These are phyloP conservation scores for Pocota personata DNA, from an alignment of 2,888 invertebrate species.

Conservation along the genomic window DNA sequence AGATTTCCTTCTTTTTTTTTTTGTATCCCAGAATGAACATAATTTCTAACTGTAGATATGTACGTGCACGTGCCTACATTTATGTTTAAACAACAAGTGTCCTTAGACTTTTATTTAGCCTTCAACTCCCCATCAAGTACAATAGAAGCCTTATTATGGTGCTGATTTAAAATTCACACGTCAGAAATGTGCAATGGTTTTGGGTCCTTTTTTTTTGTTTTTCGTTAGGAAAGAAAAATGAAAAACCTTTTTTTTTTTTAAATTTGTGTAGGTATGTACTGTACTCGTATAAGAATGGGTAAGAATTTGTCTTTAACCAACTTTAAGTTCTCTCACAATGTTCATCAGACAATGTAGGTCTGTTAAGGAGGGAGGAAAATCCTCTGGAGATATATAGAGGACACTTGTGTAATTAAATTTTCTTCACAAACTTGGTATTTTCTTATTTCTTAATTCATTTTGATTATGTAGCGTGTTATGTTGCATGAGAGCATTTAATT, in stretches of 20 bases:
- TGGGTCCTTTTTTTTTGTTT: background rate
- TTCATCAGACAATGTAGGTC: background rate
- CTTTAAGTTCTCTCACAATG: background rate
- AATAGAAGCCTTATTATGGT: slow-evolving; percentile 8
- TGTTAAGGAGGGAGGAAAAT: background rate
- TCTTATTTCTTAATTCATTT: background rate
- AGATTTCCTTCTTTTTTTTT: background rate
- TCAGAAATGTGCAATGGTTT: background rate
- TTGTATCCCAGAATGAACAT: background rate
- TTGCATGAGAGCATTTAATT: slow-evolving; percentile 11
- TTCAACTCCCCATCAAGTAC: slow-evolving; percentile 36
- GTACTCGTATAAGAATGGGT: too few relatives aligned
- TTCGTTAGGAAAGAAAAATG: background rate
- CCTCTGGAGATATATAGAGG: background rate
- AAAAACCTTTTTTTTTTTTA: background rate
- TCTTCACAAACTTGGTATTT: slow-evolving; percentile 1
- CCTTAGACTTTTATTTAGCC: slow-evolving; percentile 40
- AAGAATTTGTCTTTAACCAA: background rate
- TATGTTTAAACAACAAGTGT: slow-evolving; percentile 54
- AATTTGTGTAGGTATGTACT: background rate
- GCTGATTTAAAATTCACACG: slow-evolving; percentile 15
- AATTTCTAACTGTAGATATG: background rate
- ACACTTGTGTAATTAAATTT: slow-evolving; percentile 39
- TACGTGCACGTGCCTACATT: background rate
- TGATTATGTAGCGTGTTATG: background rate